Conservation (phyloP, 1,140 invertebrate species). For the Drosophila triauraria region DNA sequence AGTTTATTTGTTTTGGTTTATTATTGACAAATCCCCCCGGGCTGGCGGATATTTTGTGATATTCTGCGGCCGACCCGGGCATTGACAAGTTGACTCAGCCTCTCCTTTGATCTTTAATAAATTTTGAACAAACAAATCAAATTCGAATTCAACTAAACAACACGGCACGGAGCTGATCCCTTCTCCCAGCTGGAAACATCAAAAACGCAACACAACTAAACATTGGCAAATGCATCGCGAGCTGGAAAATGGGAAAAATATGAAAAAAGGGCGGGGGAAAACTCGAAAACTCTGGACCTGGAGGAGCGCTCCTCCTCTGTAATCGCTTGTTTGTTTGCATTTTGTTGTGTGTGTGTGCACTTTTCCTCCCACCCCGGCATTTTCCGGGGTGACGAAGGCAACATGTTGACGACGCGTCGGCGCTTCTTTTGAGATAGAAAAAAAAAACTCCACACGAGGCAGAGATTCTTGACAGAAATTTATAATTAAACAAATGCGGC, state of each 20-base stretch:
- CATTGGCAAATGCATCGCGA: conserved; percentile 49
- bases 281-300: conserved; percentile 23
- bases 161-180: conserved; percentile 42
- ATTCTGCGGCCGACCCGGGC: conserved; percentile 19
- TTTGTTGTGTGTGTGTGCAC: conserved; percentile 38
- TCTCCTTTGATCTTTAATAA: conserved; percentile 78
- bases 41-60: conserved; percentile 41
- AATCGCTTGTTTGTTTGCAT: conserved; percentile 54
- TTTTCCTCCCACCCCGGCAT: conserved; percentile 13
- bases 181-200: conserved; percentile 19
- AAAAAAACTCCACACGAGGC: conserved; percentile 35
- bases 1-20: conserved; percentile 63
- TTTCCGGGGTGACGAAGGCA: conserved; percentile 59
- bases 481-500: conserved; percentile 82
- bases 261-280: neutral
- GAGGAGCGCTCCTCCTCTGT: conserved; percentile 19
- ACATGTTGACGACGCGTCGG: conserved; percentile 73
- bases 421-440: conserved; percentile 71
- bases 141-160: conserved; percentile 69
- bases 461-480: conserved; percentile 80
- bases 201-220: conserved; percentile 49
- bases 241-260: conserved; percentile 1
- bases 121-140: conserved; percentile 79
- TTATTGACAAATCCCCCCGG: conserved; percentile 63
- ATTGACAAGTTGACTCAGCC: conserved; percentile 64